A percentile compares a stretch with the other conserved stretches of the same genome.
These are phyloP conservation scores for Aspidapion aeneum DNA, from an alignment of 2,888 invertebrate species.

Conservation along the genomic window DNA sequence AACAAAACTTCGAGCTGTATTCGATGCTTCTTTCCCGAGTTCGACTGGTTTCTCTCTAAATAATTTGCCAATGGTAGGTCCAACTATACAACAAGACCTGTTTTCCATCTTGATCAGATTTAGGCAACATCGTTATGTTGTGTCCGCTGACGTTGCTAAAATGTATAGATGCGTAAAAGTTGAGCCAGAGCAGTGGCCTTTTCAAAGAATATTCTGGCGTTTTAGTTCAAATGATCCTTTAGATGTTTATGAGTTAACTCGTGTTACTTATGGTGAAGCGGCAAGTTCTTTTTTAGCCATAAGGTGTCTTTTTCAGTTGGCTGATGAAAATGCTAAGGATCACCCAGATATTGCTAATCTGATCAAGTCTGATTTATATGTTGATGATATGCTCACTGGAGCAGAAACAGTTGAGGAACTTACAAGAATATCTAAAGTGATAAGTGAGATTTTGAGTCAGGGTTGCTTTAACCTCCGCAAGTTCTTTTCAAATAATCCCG, in stretches of 20 bases:
- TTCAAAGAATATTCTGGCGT: conserved; percentile 11
- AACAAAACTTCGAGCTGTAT: conserved; percentile 19
- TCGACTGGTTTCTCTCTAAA: conserved; percentile 15
- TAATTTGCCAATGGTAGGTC: conserved; percentile 15
- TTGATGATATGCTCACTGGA: conserved; percentile 10
- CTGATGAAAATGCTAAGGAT: conserved; percentile 4
- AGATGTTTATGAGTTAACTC: conserved; percentile 2
- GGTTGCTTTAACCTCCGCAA: conserved; percentile 16
- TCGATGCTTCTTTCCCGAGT: conserved; percentile 14
- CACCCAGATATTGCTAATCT: conserved; percentile 11
- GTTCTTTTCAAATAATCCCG: conserved; percentile 9
- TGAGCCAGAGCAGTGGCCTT: conserved; percentile 4
- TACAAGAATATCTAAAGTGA: conserved; percentile 1
- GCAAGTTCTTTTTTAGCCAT: conserved; percentile 4
- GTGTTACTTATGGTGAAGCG: conserved; percentile 2
- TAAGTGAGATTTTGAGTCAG: conserved; percentile 6
- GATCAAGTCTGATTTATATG: conserved; percentile 12
- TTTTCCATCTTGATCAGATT: conserved; percentile 13
- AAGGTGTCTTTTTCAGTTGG: conserved; percentile 6
- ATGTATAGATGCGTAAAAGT: conserved; percentile 8
- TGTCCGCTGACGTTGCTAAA: conserved; percentile 13
- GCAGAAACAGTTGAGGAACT: conserved; percentile 15
- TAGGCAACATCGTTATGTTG: conserved; percentile 10
- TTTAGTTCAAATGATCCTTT: not conserved
- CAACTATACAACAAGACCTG: conserved; percentile 15